A percentile compares a stretch with the other conserved stretches of the same genome.
phyloP scores from a whole-genome alignment of 2,797 vertebrate species.

The Phoxinus dragarum region DNA sequence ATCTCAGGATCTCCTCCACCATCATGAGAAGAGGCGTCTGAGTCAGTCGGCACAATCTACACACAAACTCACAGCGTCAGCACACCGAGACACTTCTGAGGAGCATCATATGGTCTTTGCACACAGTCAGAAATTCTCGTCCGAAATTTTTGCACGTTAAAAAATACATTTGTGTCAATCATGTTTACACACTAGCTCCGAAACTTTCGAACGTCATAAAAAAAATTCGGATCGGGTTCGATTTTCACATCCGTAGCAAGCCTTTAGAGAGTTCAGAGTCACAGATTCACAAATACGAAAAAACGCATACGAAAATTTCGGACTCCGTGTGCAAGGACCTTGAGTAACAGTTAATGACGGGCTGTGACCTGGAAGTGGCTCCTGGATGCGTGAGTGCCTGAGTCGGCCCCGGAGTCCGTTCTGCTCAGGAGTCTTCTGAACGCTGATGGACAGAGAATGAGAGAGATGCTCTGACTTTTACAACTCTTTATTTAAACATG shows the following conservation, averaged over 20 bases:
- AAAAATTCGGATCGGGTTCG: accelerated
- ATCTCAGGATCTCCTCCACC: slow-evolving; percentile 65
- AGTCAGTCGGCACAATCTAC: slow-evolving; percentile 74
- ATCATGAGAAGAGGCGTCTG: slow-evolving; percentile 65
- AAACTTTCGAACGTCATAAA: too few species aligned
- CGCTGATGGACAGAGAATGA: slow-evolving; percentile 55
- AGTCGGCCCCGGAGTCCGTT: slow-evolving; percentile 57
- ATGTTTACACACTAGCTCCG: too few species aligned
- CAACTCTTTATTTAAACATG: background rate
- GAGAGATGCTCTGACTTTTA: background rate
- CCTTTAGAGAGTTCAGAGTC: too few species aligned
- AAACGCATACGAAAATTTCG: too few species aligned
- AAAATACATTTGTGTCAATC: too few species aligned
- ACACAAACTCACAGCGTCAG: background rate
- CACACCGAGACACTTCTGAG: background rate
- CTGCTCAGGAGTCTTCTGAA: slow-evolving; percentile 57
- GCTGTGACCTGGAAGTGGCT: slow-evolving; percentile 76
- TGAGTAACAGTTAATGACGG: background rate
- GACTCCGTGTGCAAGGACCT: too few species aligned
- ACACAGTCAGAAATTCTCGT: too few species aligned
- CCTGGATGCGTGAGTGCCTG: slow-evolving; percentile 61
- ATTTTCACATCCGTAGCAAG: too few species aligned
- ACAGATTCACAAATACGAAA: too few species aligned
- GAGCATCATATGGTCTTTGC: background rate
- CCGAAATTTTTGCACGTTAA: too few species aligned